Percentiles rank a stretch among this genome's conserved stretches.
These are phyloP conservation scores for Odocoileus hemionus DNA, from an alignment of 2,113 vertebrate species.

Conservation along the genomic window DNA sequence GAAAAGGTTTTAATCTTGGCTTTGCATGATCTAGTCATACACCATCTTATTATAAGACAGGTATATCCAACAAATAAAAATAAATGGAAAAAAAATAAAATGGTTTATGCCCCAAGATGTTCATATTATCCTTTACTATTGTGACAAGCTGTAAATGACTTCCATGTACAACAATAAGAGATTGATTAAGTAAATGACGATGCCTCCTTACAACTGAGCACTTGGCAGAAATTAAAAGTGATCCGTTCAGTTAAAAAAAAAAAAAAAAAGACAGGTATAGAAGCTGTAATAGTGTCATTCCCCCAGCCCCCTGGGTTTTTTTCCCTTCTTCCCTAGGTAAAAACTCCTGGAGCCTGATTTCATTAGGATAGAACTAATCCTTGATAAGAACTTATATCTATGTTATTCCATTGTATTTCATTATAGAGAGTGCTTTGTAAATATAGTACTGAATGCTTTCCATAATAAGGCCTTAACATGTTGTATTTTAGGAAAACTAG, in stretches of 20 bases:
- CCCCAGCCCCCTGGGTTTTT: background rate
- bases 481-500: conserved; percentile 4
- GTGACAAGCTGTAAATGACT: background rate
- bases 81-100: background rate
- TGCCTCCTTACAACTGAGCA: background rate
- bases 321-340: background rate
- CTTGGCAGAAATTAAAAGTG: conserved; percentile 1
- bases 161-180: background rate
- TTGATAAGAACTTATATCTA: background rate
- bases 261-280: no score
- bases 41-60: background rate
- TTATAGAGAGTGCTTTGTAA: background rate
- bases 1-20: background rate
- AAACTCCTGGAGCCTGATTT: background rate
- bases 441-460: background rate
- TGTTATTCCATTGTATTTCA: background rate
- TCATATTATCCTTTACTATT: background rate
- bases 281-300: background rate
- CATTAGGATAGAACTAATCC: background rate
- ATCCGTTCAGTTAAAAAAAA: background rate
- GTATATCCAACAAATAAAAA: no score
- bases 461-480: background rate
- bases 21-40: background rate
- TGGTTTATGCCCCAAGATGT: background rate
- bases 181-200: background rate